Evolutionary conservation across 1,140 invertebrate genomes (phyloP).

Genomic region (Achatina immaculata): DNA sequence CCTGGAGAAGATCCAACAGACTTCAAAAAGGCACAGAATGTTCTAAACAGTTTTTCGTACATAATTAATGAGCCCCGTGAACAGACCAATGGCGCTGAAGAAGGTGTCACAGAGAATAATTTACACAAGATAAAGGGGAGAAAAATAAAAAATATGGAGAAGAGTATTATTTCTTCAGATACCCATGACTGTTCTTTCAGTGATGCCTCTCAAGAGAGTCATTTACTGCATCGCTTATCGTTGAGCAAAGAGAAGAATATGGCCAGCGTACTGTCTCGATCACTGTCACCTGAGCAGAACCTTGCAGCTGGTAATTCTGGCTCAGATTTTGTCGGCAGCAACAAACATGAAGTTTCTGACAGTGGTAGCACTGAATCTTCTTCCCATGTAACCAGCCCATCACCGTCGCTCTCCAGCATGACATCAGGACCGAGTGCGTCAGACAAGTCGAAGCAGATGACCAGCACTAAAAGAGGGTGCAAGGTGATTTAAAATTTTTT

Average conservation of each 20-base stretch:
- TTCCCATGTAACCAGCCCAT: constrained; percentile 16
- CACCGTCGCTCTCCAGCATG: background rate
- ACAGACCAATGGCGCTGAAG: background rate
- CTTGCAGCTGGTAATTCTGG: background rate
- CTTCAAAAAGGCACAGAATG: constrained; percentile 2
- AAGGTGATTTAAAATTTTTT: constrained; percentile 12
- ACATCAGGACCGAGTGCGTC: background rate
- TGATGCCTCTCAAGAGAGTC: background rate
- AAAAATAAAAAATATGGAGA: background rate
- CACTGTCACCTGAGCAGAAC: background rate
- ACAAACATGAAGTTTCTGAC: background rate
- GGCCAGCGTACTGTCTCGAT: background rate
- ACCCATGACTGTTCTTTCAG: background rate
- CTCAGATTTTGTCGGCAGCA: background rate
- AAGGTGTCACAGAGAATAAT: background rate
- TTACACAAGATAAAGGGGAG: background rate
- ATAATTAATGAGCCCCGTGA: background rate
- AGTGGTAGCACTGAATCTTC: background rate
- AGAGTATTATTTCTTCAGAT: background rate
- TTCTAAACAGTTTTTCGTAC: background rate
- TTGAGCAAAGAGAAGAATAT: background rate
- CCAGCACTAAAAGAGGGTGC: constrained; percentile 16
- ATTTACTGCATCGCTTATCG: background rate
- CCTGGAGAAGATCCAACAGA: constrained; percentile 4
- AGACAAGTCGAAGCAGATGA: constrained; percentile 3